Conservation (phyloP, 2,888 invertebrate species). For the Conchocele bisecta region DNA sequence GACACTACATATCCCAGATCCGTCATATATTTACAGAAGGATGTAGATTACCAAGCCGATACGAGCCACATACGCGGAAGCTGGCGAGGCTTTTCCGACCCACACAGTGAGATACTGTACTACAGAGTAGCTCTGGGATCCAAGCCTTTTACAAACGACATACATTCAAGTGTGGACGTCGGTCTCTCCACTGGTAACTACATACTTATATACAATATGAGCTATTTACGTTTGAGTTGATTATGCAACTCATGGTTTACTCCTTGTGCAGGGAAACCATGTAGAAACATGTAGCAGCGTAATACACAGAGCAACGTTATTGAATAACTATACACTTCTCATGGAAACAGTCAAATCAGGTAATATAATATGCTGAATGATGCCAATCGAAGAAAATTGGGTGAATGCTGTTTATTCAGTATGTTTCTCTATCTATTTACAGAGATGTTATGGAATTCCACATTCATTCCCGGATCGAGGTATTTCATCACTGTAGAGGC, state of each 20-base stretch:
- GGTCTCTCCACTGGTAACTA: constrained; percentile 56
- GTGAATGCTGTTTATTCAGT: no score
- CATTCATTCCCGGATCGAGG: constrained; percentile 50
- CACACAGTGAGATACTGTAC: constrained; percentile 53
- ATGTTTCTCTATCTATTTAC: background rate
- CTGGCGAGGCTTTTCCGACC: constrained; percentile 61
- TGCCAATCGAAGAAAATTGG: no score
- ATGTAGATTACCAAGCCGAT: constrained; percentile 41
- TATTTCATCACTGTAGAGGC: constrained; percentile 61
- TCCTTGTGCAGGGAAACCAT: no score
- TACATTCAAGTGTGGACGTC: constrained; percentile 40
- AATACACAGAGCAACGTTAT: no score
- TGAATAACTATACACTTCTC: no score
- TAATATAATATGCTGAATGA: no score
- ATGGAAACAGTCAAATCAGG: no score
- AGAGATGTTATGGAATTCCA: constrained; percentile 51
- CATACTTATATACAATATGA: no score
- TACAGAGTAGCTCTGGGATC: constrained; percentile 59
- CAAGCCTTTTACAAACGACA: constrained; percentile 31
- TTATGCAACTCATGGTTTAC: no score
- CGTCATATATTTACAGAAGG: constrained; percentile 23
- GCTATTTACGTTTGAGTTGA: no score
- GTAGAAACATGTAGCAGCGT: no score
- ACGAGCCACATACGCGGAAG: constrained; percentile 7
- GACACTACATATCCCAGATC: no score